A percentile compares a stretch with the other conserved stretches of the same genome.
These are phyloP conservation scores for Dinothrombium tinctorium DNA, from an alignment of 1,140 invertebrate species.

Conservation along the genomic window DNA sequence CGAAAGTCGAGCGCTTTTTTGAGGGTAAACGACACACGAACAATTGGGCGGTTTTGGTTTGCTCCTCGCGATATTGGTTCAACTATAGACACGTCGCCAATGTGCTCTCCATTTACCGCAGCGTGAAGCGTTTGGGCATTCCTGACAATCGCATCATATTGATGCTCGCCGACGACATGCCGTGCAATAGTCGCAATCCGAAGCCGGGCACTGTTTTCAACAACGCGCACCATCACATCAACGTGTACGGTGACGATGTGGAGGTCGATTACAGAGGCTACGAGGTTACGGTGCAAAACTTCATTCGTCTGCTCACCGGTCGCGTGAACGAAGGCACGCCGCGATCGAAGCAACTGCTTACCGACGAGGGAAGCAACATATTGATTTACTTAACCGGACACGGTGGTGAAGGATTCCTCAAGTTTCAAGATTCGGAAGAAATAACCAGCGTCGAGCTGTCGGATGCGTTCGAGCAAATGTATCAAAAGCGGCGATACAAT, in stretches of 20 bases:
- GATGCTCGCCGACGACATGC: slow-evolving; percentile 89
- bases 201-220: slow-evolving; percentile 94
- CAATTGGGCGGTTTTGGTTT: slow-evolving; percentile 96
- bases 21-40: too few species aligned
- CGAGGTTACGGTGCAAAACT: slow-evolving; percentile 89
- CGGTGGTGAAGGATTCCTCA: slow-evolving; percentile 94
- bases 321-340: slow-evolving; percentile 69
- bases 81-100: slow-evolving; percentile 99
- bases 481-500: slow-evolving; percentile 82
- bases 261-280: slow-evolving; percentile 85
- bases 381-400: slow-evolving; percentile 77
- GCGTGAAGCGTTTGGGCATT: slow-evolving; percentile 88
- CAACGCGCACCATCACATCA: slow-evolving; percentile 90
- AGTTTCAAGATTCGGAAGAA: slow-evolving; percentile 98
- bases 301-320: slow-evolving; percentile 82
- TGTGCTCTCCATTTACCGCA: slow-evolving; percentile 89
- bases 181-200: slow-evolving; percentile 92
- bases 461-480: slow-evolving; percentile 98
- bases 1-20: too few species aligned
- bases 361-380: slow-evolving; percentile 83
- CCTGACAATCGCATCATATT: slow-evolving; percentile 38
- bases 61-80: slow-evolving; percentile 97
- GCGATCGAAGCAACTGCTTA: slow-evolving; percentile 75
- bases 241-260: slow-evolving; percentile 97
- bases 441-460: slow-evolving; percentile 95